These are phyloP conservation scores for Speoplatyrhinus poulsoni DNA, from an alignment of 2,113 vertebrate species.

Conservation along the genomic window DNA sequence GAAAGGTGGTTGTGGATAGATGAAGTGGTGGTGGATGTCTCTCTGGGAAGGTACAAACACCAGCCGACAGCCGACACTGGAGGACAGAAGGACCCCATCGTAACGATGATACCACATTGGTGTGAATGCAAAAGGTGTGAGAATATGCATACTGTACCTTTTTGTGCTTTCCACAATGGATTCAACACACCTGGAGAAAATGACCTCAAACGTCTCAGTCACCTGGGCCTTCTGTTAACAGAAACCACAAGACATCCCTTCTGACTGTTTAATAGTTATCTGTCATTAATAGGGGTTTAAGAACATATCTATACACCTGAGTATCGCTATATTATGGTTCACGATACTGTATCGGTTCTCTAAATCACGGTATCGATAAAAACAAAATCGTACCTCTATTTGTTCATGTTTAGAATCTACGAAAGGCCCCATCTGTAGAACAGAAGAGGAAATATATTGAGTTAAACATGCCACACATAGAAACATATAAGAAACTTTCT, in stretches of 20 bases:
- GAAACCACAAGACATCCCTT: constrained; percentile 1
- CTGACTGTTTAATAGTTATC: not conserved
- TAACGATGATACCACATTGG: not conserved
- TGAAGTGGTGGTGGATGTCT: constrained; percentile 83
- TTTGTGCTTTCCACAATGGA: constrained; percentile 86
- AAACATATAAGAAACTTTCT: not conserved
- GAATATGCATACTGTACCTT: constrained; percentile 65
- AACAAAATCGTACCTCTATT: constrained; percentile 81
- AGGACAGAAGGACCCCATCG: not conserved
- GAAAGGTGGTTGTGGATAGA: constrained; percentile 92
- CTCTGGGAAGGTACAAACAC: constrained; percentile 86
- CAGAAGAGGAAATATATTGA: constrained; percentile 24
- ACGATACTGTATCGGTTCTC: no score
- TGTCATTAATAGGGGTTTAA: not conserved
- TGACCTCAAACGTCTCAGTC: constrained; percentile 77
- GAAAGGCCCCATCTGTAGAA: constrained; percentile 86
- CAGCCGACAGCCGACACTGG: constrained; percentile 75
- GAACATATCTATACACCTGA: no score
- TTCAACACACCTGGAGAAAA: constrained; percentile 84
- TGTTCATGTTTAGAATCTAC: constrained; percentile 91
- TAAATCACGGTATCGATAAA: no score
- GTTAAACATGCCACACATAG: not conserved
- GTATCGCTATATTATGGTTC: no score
- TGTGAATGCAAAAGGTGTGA: not conserved
- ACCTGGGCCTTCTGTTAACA: constrained; percentile 82